Conservation (phyloP, 2,797 vertebrate species). For the Catharus ustulatus region DNA sequence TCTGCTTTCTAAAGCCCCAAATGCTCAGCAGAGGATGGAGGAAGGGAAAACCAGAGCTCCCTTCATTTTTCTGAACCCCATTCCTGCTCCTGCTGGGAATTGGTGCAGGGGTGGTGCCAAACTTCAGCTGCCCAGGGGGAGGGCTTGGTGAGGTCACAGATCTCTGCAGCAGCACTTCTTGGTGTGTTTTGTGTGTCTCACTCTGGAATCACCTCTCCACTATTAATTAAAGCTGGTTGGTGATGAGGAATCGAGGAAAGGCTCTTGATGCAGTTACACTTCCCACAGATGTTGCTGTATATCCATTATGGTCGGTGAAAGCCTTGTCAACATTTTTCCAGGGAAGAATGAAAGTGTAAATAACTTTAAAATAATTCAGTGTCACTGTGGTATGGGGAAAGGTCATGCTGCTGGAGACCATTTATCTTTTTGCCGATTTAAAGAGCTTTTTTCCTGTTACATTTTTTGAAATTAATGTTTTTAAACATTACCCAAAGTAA, state of each 20-base stretch:
- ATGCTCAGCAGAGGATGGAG: not conserved
- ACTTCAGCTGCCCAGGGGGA: accelerated
- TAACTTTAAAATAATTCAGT: slow-evolving; percentile 78
- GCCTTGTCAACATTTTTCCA: slow-evolving; percentile 77
- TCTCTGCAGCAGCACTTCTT: not conserved
- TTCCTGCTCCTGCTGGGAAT: not conserved
- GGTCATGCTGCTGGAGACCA: slow-evolving; percentile 67
- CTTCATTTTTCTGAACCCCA: not conserved
- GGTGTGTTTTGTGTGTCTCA: accelerated
- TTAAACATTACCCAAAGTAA: slow-evolving; percentile 76
- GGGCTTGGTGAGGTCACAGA: accelerated
- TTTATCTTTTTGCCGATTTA: slow-evolving; percentile 74
- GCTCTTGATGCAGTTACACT: slow-evolving; percentile 3
- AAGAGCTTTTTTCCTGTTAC: slow-evolving; percentile 80
- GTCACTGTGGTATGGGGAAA: slow-evolving; percentile 70
- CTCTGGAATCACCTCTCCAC: slow-evolving; percentile 63
- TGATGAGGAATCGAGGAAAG: slow-evolving; percentile 12
- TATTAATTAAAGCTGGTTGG: slow-evolving; percentile 69
- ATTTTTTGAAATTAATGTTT: slow-evolving; percentile 79
- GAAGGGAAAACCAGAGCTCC: accelerated
- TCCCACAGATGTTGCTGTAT: slow-evolving; percentile 1
- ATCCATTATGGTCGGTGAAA: slow-evolving; percentile 62
- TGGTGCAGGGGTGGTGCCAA: not conserved
- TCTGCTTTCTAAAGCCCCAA: not conserved
- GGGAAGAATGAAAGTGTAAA: slow-evolving; percentile 79